A percentile compares a stretch with the other conserved stretches of the same genome.
phyloP scores from a whole-genome alignment of 2,888 invertebrate genomes.

The Sepioteuthis lessoniana region DNA sequence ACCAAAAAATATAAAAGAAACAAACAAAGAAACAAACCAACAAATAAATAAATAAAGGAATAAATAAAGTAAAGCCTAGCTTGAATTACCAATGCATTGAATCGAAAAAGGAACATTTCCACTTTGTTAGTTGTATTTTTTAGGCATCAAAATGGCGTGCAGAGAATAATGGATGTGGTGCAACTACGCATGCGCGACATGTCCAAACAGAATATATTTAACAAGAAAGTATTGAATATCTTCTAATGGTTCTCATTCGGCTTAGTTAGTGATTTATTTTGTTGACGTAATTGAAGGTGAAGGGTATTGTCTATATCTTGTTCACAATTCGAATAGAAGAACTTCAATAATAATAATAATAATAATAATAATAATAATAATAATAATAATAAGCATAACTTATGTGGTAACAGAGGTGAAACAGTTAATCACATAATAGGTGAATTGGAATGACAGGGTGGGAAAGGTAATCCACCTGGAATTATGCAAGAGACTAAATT shows the following conservation, averaged over 20 bases:
- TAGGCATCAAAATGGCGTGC: not conserved
- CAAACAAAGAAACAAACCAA: too few species aligned
- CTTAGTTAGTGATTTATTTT: not conserved
- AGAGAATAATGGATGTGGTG: not conserved
- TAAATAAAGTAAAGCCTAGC: not conserved
- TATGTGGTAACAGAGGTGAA: not conserved
- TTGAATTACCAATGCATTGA: not conserved
- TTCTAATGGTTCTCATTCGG: not conserved
- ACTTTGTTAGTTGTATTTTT: not conserved
- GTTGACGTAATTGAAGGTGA: not conserved
- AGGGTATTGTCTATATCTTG: not conserved
- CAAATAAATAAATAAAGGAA: too few species aligned
- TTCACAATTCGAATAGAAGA: not conserved
- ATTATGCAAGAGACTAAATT: too few species aligned
- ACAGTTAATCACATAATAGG: too few species aligned
- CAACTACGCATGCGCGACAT: not conserved
- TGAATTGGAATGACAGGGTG: too few species aligned
- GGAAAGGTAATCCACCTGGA: too few species aligned
- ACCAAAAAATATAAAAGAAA: not conserved
- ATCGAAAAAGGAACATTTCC: not conserved
- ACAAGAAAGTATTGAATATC: not conserved
- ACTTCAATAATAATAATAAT: constrained; percentile 38
- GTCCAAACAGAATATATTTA: not conserved
- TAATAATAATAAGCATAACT: not conserved
- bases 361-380: constrained; percentile 44